phyloP scores from a whole-genome alignment of 2,113 vertebrate genomes.

The Elephas maximus region DNA sequence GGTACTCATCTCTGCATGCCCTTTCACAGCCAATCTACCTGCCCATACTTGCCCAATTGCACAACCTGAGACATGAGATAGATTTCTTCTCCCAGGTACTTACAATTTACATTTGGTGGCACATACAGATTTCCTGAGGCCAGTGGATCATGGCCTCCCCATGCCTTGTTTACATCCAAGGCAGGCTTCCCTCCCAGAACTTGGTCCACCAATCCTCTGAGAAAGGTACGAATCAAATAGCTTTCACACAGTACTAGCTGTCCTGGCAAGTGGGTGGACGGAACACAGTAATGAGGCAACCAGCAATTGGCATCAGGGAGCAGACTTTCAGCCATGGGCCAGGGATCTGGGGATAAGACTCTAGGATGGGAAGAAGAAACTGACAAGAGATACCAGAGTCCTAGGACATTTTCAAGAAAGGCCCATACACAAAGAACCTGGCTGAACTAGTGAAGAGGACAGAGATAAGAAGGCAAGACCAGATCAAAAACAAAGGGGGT shows the following conservation, averaged over 20 bases:
- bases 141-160: background rate
- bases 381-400: background rate
- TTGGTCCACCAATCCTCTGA: background rate
- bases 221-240: background rate
- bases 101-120: background rate
- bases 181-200: background rate
- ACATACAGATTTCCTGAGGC: background rate
- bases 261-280: background rate
- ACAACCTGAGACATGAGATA: background rate
- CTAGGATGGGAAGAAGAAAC: background rate
- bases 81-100: background rate
- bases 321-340: background rate
- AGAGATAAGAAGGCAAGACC: background rate
- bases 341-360: background rate
- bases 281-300: background rate
- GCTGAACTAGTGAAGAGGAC: background rate
- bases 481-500: background rate
- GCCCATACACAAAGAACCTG: background rate
- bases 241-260: background rate
- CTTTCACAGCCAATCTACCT: background rate
- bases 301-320: background rate
- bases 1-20: background rate
- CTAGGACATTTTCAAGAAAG: background rate
- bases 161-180: background rate
- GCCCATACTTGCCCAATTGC: background rate